A percentile compares a stretch with the other conserved stretches of the same genome.
These are phyloP conservation scores for Lordiphosa clarofinis DNA, from an alignment of 1,140 invertebrate genomes.

Conservation along the genomic window DNA sequence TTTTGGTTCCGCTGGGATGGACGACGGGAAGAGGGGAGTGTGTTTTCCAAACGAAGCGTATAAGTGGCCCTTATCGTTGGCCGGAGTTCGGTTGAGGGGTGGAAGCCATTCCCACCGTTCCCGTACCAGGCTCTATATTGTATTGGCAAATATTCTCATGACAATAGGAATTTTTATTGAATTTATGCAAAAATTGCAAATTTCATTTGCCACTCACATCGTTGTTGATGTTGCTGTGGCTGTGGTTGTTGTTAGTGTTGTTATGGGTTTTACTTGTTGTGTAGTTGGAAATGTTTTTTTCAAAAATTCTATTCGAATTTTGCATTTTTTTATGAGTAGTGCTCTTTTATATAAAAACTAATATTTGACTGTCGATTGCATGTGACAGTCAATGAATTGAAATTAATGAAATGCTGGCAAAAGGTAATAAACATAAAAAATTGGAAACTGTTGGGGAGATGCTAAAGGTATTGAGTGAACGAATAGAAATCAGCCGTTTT, in stretches of 20 bases:
- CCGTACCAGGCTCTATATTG: constrained; percentile 38
- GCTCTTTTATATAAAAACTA: constrained; percentile 21
- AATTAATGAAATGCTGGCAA: constrained; percentile 3
- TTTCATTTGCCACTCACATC: constrained; percentile 58
- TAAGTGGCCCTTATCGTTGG: constrained; percentile 68
- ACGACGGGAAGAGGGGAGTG: constrained; percentile 2
- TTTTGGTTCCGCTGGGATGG: not conserved
- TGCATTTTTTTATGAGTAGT: too few relatives aligned
- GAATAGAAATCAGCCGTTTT: too few relatives aligned
- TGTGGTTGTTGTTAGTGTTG: constrained; percentile 11
- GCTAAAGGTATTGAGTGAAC: constrained; percentile 13
- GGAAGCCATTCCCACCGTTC: not conserved
- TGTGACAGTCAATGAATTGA: constrained; percentile 39
- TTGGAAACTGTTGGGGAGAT: constrained; percentile 6
- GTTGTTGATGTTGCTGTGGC: constrained; percentile 23
- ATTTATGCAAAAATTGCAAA: constrained; percentile 75
- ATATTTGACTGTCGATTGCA: constrained; percentile 13
- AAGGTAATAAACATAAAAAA: constrained; percentile 29
- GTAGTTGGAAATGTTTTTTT: not conserved
- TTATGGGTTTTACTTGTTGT: constrained; percentile 1
- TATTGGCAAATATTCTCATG: constrained; percentile 77
- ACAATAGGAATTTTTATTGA: constrained; percentile 78
- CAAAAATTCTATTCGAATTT: constrained; percentile 9
- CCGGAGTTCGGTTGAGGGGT: constrained; percentile 16
- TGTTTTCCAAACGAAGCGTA: constrained; percentile 63